phyloP scores from a whole-genome alignment of 2,113 vertebrate species.

The Macrotus californicus region DNA sequence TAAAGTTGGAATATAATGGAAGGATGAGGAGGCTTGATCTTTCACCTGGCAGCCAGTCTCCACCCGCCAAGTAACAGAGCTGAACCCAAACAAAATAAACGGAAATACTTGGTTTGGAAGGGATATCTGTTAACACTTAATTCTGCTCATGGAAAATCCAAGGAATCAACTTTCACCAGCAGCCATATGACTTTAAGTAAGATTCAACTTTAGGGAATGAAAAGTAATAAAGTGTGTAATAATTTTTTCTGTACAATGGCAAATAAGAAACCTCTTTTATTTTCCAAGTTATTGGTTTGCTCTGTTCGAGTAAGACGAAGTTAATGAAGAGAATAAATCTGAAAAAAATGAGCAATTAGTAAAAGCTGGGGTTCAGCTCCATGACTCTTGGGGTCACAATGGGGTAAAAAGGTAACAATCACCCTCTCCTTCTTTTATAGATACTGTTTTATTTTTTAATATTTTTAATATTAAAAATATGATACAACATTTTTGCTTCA shows the following conservation, averaged over 20 bases:
- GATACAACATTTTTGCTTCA: not conserved
- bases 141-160: conserved; percentile 39
- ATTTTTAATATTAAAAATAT: no score
- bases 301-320: conserved; percentile 30
- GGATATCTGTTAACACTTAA: not conserved
- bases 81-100: not conserved
- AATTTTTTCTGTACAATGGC: conserved; percentile 49
- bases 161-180: conserved; percentile 19
- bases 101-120: not conserved
- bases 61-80: not conserved
- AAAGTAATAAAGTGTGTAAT: conserved; percentile 60
- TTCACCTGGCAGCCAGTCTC: not conserved
- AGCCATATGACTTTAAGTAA: conserved; percentile 48
- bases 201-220: conserved; percentile 26
- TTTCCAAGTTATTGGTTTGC: conserved; percentile 53
- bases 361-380: not conserved
- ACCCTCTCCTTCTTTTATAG: not conserved
- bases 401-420: not conserved
- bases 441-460: not conserved
- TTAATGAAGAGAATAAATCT: not conserved
- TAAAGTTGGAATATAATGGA: not conserved
- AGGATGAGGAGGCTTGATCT: conserved; percentile 23
- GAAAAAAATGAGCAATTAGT: not conserved
- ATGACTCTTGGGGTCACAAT: not conserved
- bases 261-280: conserved; percentile 29